Evolutionary conservation across 2,888 invertebrate genomes (phyloP).

Genomic region (Lasioglossum figueresi): DNA sequence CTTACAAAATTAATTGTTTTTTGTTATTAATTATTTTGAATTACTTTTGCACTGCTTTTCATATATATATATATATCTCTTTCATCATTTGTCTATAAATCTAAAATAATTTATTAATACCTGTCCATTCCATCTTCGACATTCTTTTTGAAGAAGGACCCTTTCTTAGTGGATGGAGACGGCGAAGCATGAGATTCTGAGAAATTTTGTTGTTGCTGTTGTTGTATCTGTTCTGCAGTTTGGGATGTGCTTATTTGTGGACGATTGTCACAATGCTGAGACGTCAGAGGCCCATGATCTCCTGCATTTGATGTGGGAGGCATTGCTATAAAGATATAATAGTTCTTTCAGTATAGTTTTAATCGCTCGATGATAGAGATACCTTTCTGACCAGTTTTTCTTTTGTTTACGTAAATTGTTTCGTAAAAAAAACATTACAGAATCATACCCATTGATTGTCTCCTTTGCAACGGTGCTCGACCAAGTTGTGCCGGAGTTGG

Average conservation of each 20-base stretch:
- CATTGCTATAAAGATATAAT: slow-evolving; percentile 70
- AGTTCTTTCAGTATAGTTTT: not conserved
- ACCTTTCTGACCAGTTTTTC: not conserved
- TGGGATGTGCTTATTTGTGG: slow-evolving; percentile 75
- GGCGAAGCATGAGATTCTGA: slow-evolving; percentile 79
- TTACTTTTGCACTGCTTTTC: too few relatives aligned
- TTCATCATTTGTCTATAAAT: too few relatives aligned
- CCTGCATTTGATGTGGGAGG: slow-evolving; percentile 79
- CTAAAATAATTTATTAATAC: slow-evolving; percentile 84
- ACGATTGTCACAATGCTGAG: slow-evolving; percentile 83
- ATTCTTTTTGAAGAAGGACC: slow-evolving; percentile 91
- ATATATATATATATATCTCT: too few relatives aligned
- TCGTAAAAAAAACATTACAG: not conserved
- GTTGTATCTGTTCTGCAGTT: slow-evolving; percentile 75
- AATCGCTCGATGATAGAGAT: not conserved
- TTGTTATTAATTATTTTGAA: too few relatives aligned
- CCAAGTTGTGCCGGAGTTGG: slow-evolving; percentile 98
- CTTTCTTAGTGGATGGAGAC: slow-evolving; percentile 90
- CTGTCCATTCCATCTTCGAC: slow-evolving; percentile 97
- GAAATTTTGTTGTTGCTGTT: slow-evolving; percentile 73
- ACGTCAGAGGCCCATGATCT: slow-evolving; percentile 78
- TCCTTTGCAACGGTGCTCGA: slow-evolving; percentile 93
- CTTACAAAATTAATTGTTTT: too few relatives aligned
- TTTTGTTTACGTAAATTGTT: not conserved
- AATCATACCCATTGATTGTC: slow-evolving; percentile 91